Conservation (phyloP, 2,797 vertebrate genomes). For the Labroides dimidiatus region DNA sequence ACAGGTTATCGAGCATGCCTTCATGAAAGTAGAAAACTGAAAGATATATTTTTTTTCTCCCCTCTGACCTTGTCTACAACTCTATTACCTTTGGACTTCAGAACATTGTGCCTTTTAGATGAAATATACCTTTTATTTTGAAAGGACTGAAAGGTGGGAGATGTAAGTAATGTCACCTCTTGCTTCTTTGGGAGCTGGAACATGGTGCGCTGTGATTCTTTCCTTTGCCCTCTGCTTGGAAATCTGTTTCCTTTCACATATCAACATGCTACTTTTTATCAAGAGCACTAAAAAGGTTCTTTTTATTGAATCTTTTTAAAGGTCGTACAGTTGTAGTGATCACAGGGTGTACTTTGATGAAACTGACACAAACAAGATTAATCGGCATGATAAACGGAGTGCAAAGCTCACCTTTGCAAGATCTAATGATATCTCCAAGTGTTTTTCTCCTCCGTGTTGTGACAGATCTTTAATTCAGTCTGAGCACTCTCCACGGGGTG, state of each 20-base stretch:
- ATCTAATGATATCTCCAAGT: slow-evolving; percentile 30
- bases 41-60: slow-evolving; percentile 3
- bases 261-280: slow-evolving; percentile 16
- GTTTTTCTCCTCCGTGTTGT: slow-evolving; percentile 26
- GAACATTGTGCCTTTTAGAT: slow-evolving; percentile 11
- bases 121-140: slow-evolving; percentile 30
- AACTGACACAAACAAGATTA: slow-evolving; percentile 7
- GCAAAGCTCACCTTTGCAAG: slow-evolving; percentile 6
- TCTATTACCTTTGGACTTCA: slow-evolving; percentile 6
- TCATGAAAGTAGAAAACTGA: slow-evolving; percentile 30
- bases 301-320: slow-evolving; percentile 1
- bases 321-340: neutral
- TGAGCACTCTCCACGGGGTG: slow-evolving; percentile 35
- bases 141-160: slow-evolving; percentile 28
- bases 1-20: slow-evolving; percentile 6
- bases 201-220: neutral
- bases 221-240: slow-evolving; percentile 18
- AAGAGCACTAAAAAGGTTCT: neutral
- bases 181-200: slow-evolving; percentile 16
- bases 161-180: slow-evolving; percentile 21
- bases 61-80: slow-evolving; percentile 3
- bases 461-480: slow-evolving; percentile 48
- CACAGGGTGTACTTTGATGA: neutral
- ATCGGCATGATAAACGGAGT: slow-evolving; percentile 20
- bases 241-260: slow-evolving; percentile 31